Base-by-base conservation (phyloP, 2,797 vertebrate species). In the Valencia hispanica region DNA sequence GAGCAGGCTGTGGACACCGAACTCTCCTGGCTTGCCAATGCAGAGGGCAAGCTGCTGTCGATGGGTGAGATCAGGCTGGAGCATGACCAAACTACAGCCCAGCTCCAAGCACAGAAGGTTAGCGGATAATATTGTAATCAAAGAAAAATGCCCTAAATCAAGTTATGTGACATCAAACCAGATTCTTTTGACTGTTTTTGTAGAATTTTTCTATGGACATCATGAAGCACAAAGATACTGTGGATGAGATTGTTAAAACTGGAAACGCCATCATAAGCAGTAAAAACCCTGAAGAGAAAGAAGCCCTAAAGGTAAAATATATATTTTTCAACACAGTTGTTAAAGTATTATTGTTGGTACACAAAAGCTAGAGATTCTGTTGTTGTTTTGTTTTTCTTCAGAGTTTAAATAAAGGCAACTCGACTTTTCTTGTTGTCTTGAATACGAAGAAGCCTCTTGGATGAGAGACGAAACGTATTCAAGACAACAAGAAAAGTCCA, bases 21-120 rank as follows among this genome's bases (percentile, higher is more conserved):
- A 91, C 94, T 97, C 70, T 90, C 95, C 85, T 99, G 98, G 98
- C 93, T 98, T 92, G 91, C 93, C 61, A 95, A 97, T 77, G 97
- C 97, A 59, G 95, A 98, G 92, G 95, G 91, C 88, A 99, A 97
- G 94, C 87, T 99, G 87, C 93, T 94, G 88, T 96, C 96, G 34
- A 92, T 97, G 88, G 96, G 95, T 65, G 96, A 97, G 85, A 97
- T 99, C 94, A 95, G 96, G 77, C 96, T 99, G 94, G 97, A 98
- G 94, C 96, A 95, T 92, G 97, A 99, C 89, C 97, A 99, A 95
- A 98, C 97, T 79, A 87, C 92, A 22, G 92, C 96, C 86, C 98
- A 99, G 91, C 96, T 99, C 41, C 98, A 99, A 93, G 95, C 97
- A 91, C 98, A 99, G 94, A 99, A 99, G 98, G 98, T 99, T 92